These are phyloP conservation scores for Ryuthela nishihirai DNA, from an alignment of 2,888 invertebrate species.

Conservation along the genomic window DNA sequence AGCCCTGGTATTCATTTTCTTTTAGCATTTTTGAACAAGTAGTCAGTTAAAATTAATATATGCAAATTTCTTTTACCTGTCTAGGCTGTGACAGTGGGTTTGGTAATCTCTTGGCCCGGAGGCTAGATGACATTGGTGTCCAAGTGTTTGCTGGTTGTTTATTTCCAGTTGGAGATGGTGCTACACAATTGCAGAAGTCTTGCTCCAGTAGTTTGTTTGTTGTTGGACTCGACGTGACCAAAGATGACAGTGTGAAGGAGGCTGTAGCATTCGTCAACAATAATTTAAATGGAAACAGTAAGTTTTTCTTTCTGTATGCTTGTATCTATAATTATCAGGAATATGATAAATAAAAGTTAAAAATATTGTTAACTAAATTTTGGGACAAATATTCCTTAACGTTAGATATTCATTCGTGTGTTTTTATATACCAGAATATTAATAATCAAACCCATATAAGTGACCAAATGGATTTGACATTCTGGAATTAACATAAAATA, in stretches of 20 bases:
- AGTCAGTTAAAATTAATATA: too few relatives aligned
- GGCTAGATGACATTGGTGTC: slow-evolving; percentile 46
- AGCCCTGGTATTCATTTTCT: too few relatives aligned
- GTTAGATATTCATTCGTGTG: too few relatives aligned
- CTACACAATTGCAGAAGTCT: slow-evolving; percentile 41
- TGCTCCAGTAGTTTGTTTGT: slow-evolving; percentile 45
- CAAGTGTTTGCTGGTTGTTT: slow-evolving; percentile 50
- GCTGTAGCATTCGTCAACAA: slow-evolving; percentile 45
- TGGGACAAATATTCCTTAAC: too few relatives aligned
- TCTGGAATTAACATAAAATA: too few relatives aligned
- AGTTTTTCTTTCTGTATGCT: not conserved
- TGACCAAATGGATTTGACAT: too few relatives aligned
- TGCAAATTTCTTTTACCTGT: too few relatives aligned
- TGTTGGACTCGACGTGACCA: slow-evolving; percentile 50
- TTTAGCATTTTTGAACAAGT: too few relatives aligned
- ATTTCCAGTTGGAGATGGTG: slow-evolving; percentile 42
- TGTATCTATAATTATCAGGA: not conserved
- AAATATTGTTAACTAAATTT: too few relatives aligned
- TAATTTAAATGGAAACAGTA: slow-evolving; percentile 39
- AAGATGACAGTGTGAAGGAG: slow-evolving; percentile 47
- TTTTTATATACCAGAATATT: too few relatives aligned
- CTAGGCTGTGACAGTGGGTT: slow-evolving; percentile 48
- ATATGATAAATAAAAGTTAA: too few relatives aligned
- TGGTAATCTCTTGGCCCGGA: slow-evolving; percentile 46
- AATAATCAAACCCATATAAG: too few relatives aligned